Base-by-base conservation (phyloP, 2,888 invertebrate species). In the Chymomyza caudatula region DNA sequence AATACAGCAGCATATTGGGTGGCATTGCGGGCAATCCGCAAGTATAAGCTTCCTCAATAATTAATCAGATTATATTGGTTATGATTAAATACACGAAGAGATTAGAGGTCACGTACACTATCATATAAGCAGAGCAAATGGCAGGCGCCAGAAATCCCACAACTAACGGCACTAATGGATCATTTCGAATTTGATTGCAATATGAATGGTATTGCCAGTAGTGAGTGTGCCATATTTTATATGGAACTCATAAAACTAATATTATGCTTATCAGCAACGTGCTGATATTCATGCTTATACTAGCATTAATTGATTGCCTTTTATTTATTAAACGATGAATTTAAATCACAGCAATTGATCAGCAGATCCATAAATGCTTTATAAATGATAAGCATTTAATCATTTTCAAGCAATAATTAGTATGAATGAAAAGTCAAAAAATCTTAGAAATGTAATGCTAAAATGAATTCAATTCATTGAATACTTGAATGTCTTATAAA, bases 241-340 rank as follows among this genome's bases (percentile, higher is more conserved):
- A 58, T 67, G 47, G 47, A 44, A 44, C 61, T 60, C n/a, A n/a
- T n/a, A n/a, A n/a, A n/a, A n/a, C n/a, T n/a, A n/a, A n/a, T 37
- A 4, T 47, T 11, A 51, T 49, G 29, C 63, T 80, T 79, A 79
- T 79, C 81, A 69, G 75, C 75, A 65, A 43, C 64, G 70, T 67
- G 69, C 52, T 65, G 5, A 20, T 6, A 20, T 20, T 20, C 51
- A 47, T 19, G 20, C 51, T 2, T n/a, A n/a, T n/a, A n/a, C n/a
- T 23, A 23, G 54, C 59, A 44, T 73, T 77, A 63, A 71, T 63
- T 73, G 73, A 75, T 83, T 79, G 75, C 69, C 71, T 47, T 44
- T 15, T 15, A 44, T 15, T 44, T 1, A 13, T 1, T 13, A 47
- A 37, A 37, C 29, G 8, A 37, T 37, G 29, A 37, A 8, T 37